Evolutionary conservation across 2,888 invertebrate genomes (phyloP).

Genomic region (Girardia tigrina): DNA sequence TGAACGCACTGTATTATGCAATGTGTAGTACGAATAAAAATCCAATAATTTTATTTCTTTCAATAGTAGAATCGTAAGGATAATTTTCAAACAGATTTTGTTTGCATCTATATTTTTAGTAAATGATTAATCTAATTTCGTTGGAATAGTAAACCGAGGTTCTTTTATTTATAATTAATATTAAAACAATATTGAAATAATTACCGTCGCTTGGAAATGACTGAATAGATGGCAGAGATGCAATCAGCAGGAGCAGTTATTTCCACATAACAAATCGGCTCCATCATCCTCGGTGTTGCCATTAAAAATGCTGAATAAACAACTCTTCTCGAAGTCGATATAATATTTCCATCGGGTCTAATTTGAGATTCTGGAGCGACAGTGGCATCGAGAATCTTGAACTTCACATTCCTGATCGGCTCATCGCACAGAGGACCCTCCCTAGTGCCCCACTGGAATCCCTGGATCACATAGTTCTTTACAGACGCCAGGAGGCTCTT

Average conservation of each 20-base stretch:
- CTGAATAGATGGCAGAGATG: slow-evolving; percentile 95
- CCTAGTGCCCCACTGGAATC: slow-evolving; percentile 97
- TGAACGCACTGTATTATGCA: too few species aligned
- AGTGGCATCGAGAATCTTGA: slow-evolving; percentile 93
- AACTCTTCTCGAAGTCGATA: slow-evolving; percentile 78
- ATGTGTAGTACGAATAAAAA: too few species aligned
- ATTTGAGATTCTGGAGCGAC: slow-evolving; percentile 88
- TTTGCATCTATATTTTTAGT: too few species aligned
- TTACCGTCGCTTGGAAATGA: slow-evolving; percentile 70
- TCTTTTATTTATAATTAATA: too few species aligned
- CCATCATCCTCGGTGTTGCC: slow-evolving; percentile 98
- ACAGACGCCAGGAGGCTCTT: slow-evolving; percentile 79
- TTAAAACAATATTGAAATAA: too few species aligned
- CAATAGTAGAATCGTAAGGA: too few species aligned
- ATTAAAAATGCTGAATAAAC: slow-evolving; percentile 97
- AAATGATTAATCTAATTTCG: too few species aligned
- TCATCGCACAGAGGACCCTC: slow-evolving; percentile 98
- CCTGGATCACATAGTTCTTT: slow-evolving; percentile 86
- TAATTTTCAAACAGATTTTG: too few species aligned
- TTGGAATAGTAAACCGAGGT: too few species aligned
- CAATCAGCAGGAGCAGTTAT: slow-evolving; percentile 98
- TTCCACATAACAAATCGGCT: slow-evolving; percentile 93
- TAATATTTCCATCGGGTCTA: slow-evolving; percentile 77
- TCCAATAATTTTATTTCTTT: too few species aligned
- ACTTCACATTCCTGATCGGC: slow-evolving; percentile 90